Conservation (phyloP, 2,888 invertebrate genomes). For the Galeruca laticollis region DNA sequence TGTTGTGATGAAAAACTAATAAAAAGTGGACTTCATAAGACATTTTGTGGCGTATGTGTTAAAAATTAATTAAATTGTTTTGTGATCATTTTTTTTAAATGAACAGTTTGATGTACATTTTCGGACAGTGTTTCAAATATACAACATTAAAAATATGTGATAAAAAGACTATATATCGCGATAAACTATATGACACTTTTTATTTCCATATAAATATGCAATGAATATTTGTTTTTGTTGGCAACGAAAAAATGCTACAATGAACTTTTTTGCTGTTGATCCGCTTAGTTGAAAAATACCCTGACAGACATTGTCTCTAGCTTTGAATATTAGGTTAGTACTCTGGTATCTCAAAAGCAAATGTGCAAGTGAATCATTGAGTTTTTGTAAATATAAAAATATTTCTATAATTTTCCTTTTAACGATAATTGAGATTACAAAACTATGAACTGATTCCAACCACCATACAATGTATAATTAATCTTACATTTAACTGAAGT, state of each 20-base stretch:
- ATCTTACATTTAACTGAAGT: too few species aligned
- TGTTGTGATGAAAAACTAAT: conserved; percentile 21
- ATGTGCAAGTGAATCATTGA: background rate
- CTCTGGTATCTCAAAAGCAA: background rate
- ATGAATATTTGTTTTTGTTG: conserved; percentile 60
- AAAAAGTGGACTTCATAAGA: conserved; percentile 12
- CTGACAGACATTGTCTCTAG: conserved; percentile 42
- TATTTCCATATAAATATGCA: conserved; percentile 56
- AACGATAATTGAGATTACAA: too few species aligned
- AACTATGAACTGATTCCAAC: too few species aligned
- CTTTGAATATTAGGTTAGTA: conserved; percentile 34
- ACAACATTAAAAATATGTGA: conserved; percentile 60
- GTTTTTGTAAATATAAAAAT: background rate
- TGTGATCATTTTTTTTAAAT: conserved; percentile 41
- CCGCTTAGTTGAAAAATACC: conserved; percentile 45
- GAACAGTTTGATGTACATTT: conserved; percentile 48
- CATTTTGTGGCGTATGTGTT: conserved; percentile 23
- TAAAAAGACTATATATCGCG: conserved; percentile 63
- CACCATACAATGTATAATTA: too few species aligned
- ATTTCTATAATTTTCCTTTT: too few species aligned
- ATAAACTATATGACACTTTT: conserved; percentile 55
- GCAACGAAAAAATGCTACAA: conserved; percentile 63
- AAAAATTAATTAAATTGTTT: conserved; percentile 38
- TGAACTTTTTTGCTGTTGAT: conserved; percentile 57
- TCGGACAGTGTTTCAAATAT: conserved; percentile 39